Percentiles rank a stretch among this genome's conserved stretches.
Conservation (phyloP, 2,113 vertebrate genomes). For the Hemichromis elongatus region DNA sequence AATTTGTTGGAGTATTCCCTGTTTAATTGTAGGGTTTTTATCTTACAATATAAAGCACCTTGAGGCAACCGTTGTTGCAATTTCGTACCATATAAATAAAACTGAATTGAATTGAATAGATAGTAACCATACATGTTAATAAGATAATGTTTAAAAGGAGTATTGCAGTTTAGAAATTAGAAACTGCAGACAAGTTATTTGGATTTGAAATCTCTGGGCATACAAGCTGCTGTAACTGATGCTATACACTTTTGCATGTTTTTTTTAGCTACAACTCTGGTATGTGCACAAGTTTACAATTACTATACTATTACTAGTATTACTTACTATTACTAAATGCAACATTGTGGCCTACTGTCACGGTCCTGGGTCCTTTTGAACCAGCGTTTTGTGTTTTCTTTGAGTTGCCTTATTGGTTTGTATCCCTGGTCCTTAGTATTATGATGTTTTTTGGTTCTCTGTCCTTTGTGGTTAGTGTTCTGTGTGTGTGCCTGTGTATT, state of each 20-base stretch:
- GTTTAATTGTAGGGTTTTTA: not conserved
- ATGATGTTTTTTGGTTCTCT: too few relatives aligned
- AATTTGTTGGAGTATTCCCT: not conserved
- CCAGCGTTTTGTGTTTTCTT: too few relatives aligned
- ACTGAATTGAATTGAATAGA: rapidly evolving
- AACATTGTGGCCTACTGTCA: too few relatives aligned
- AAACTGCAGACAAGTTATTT: not conserved
- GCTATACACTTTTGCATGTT: not conserved
- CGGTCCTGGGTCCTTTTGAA: too few relatives aligned
- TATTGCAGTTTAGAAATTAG: not conserved
- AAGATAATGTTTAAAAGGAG: not conserved
- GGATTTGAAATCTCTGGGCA: not conserved
- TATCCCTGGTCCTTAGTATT: too few relatives aligned
- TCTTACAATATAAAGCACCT: not conserved
- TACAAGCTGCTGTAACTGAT: not conserved
- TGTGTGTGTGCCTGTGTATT: too few relatives aligned
- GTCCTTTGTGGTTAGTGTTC: too few relatives aligned
- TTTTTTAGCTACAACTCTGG: not conserved
- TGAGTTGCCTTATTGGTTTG: too few relatives aligned
- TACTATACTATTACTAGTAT: too few relatives aligned
- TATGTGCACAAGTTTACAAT: not conserved
- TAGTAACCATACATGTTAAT: not conserved
- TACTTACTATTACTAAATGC: not conserved
- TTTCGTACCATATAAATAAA: not conserved
- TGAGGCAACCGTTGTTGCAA: not conserved